These are phyloP conservation scores for Sphyrna mokarran DNA, from an alignment of 2,113 vertebrate genomes.

Conservation along the genomic window DNA sequence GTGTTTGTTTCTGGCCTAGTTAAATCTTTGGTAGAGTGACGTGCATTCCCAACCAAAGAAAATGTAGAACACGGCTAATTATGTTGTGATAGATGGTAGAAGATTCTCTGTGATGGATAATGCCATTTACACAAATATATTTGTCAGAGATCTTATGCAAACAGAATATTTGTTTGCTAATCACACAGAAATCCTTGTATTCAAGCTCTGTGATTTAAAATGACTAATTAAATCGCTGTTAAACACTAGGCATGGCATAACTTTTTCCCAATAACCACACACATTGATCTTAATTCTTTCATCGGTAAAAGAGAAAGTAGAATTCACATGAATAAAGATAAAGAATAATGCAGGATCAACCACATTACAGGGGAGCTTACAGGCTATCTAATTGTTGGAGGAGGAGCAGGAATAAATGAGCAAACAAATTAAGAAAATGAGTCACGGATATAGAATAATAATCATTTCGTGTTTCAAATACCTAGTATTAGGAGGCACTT, in stretches of 20 bases:
- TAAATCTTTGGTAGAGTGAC: not conserved
- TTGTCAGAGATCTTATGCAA: not conserved
- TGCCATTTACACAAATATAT: not conserved
- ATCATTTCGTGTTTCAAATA: not conserved
- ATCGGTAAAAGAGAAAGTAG: not conserved
- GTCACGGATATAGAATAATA: not conserved
- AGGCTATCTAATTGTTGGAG: not conserved
- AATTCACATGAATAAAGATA: not conserved
- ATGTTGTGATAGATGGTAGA: not conserved
- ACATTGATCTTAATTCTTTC: not conserved
- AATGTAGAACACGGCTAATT: not conserved
- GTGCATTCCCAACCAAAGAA: not conserved
- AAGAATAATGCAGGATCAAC: not conserved
- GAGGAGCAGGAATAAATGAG: not conserved
- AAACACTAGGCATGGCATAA: not conserved
- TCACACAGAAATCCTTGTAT: not conserved
- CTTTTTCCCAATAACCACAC: not conserved
- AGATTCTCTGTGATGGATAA: not conserved
- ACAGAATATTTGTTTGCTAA: not conserved
- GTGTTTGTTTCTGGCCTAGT: not conserved
- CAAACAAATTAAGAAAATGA: not conserved
- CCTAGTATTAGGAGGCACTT: no score
- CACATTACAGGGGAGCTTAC: not conserved
- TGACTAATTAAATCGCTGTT: not conserved
- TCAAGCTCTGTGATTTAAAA: not conserved